Evolutionary conservation across 2,888 invertebrate species (phyloP), one percentile per base, ranked within the genome.

Genomic region (Agrypnus murinus): DNA sequence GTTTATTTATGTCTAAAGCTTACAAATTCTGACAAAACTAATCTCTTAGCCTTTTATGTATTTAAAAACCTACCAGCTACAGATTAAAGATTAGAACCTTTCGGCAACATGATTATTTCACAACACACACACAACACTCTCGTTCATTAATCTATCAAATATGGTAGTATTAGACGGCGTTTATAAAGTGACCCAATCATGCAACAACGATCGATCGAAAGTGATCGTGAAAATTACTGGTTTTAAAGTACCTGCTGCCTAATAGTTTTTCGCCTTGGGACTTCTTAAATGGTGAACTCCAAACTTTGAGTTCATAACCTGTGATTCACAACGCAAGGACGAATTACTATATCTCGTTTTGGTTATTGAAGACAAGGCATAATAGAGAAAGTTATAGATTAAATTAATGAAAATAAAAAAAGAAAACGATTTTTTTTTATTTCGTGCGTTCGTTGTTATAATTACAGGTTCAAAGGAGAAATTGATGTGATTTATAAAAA

Each of bases 191-290:
- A 12, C 14, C 25, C 50, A 25, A 50, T 50, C 50, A 31, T 31
- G 17, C 14, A 31, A 10, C 14, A 31, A 31, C 50, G 31, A 31
- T 50, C 14, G 25, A 31, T 50, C 50, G 50, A 50, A 50, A 50
- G 50, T 50, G 25, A 50, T 50, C 31, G 50, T 50, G 50, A 50
- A 50, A 50, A 50, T 50, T 50, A 50, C 32, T 46, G 46, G 50
- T 12, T 50, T 12, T 50, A 46, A 46, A 46, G 19, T 46, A 19
- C 19, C 46, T 46, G 46, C 19, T 40, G 40, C n/a, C 40, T 40
- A 40, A 40, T 40, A 40, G 40, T 10, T 40, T 10, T 40, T 12
- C 40, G 40, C n/a, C 40, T 40, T 40, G 25, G 25, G 25, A n/a
- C n/a, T 25, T 25, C 5, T 25, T 3, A 25, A 25, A 25, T 25